phyloP scores from a whole-genome alignment of 2,888 invertebrate species.

The Xestia rhomboidea region DNA sequence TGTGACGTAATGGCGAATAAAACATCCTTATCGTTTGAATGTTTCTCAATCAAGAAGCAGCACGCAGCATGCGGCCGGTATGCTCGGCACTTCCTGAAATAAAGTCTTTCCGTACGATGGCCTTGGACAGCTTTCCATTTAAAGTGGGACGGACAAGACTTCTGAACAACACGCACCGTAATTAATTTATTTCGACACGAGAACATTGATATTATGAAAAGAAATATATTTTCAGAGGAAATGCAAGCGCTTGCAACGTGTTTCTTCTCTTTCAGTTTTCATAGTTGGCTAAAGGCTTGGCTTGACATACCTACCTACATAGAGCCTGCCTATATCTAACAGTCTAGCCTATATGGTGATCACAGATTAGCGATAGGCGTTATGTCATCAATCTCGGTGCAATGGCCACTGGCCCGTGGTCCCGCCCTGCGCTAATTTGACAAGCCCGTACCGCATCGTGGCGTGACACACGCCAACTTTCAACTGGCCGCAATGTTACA shows the following conservation, averaged over 20 bases:
- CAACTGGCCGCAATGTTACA: slow-evolving; percentile 62
- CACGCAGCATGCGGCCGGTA: slow-evolving; percentile 43
- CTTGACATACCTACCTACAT: not conserved
- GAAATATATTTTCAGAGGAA: slow-evolving; percentile 4
- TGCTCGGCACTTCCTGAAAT: slow-evolving; percentile 66
- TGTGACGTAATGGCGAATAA: slow-evolving; percentile 59
- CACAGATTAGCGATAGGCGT: slow-evolving; percentile 21
- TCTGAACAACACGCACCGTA: slow-evolving; percentile 23
- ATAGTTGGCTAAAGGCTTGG: not conserved
- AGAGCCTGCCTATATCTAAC: not conserved
- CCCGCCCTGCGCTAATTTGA: slow-evolving; percentile 73
- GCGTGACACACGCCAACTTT: slow-evolving; percentile 80
- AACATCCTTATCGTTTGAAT: slow-evolving; percentile 48
- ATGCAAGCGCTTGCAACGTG: no score
- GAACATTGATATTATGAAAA: slow-evolving; percentile 4
- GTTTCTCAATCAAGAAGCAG: slow-evolving; percentile 61
- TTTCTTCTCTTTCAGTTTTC: no score
- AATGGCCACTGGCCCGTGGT: slow-evolving; percentile 71
- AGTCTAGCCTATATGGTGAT: not conserved
- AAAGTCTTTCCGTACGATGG: slow-evolving; percentile 31
- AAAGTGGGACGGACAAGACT: slow-evolving; percentile 45
- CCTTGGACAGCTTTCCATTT: slow-evolving; percentile 62
- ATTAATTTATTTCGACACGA: slow-evolving; percentile 33
- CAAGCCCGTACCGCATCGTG: slow-evolving; percentile 75
- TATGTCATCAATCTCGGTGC: slow-evolving; percentile 63